A percentile compares a stretch with the other conserved stretches of the same genome.
Conservation (phyloP, 2,888 invertebrate species). For the Lasius fuliginosus region DNA sequence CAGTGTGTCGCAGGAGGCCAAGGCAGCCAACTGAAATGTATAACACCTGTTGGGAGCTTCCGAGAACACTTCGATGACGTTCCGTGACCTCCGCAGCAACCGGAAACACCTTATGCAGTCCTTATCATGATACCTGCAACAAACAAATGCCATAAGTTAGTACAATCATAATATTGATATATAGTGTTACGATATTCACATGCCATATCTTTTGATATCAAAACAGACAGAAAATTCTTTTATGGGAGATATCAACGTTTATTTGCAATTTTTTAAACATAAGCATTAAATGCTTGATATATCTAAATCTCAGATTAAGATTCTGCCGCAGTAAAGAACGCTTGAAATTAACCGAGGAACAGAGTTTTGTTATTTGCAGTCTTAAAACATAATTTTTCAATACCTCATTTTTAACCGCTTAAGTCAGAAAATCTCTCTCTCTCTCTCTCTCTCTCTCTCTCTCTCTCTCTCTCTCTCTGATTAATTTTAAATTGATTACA, state of each 20-base stretch:
- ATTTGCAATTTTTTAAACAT: neutral
- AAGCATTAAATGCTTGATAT: neutral
- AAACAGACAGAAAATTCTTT: neutral
- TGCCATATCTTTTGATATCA: neutral
- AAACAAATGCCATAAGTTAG: neutral
- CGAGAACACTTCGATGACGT: conserved; percentile 89
- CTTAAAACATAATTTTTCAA: neutral
- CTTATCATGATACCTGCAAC: conserved; percentile 87
- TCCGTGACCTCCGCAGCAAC: conserved; percentile 88
- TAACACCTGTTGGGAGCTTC: conserved; percentile 89
- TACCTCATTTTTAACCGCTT: neutral
- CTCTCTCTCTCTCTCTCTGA: too few relatives aligned
- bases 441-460: too few relatives aligned
- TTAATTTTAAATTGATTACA: neutral
- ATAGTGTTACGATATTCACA: neutral
- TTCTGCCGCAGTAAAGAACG: neutral
- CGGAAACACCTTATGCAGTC: conserved; percentile 89
- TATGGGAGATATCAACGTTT: neutral
- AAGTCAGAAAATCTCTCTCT: too few relatives aligned
- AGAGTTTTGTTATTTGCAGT: neutral
- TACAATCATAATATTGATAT: conserved; percentile 11
- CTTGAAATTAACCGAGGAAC: neutral
- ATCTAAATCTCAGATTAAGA: neutral
- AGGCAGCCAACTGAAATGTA: conserved; percentile 88
- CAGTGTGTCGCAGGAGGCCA: conserved; percentile 87